These are phyloP conservation scores for Bellardia pandia DNA, from an alignment of 2,888 invertebrate species.

Conservation along the genomic window DNA sequence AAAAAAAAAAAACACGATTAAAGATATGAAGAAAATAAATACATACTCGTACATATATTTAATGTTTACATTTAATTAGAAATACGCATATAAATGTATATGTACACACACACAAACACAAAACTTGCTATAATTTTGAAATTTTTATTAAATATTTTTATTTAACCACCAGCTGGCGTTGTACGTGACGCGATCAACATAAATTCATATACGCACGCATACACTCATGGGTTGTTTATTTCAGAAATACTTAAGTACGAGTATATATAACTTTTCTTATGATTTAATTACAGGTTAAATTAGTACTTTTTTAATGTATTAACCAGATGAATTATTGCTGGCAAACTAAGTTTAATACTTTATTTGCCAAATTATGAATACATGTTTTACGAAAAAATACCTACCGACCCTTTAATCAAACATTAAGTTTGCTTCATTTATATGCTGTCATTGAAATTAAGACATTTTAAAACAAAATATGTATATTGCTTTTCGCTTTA, in stretches of 20 bases:
- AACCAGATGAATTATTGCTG: constrained; percentile 1
- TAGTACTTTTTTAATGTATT: neutral
- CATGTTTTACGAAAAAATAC: neutral
- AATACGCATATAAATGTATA: neutral
- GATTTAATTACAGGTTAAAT: neutral
- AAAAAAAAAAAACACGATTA: neutral
- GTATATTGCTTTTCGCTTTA: too few relatives aligned
- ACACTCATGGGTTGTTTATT: neutral
- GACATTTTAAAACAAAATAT: too few relatives aligned
- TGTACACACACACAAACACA: neutral
- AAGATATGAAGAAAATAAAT: neutral
- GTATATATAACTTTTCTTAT: neutral
- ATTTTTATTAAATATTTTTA: constrained; percentile 23
- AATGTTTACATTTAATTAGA: neutral
- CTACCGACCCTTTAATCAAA: neutral
- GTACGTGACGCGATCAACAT: constrained; percentile 31
- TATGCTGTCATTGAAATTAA: too few relatives aligned
- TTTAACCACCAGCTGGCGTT: constrained; percentile 17
- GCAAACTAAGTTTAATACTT: neutral
- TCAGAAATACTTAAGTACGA: neutral
- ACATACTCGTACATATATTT: neutral
- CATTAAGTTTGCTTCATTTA: too few relatives aligned
- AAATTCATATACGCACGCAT: neutral
- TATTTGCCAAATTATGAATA: neutral
- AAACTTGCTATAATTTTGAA: constrained; percentile 19